Evolutionary conservation across 2,797 vertebrate species (phyloP).

Genomic region (Meda fulgida): DNA sequence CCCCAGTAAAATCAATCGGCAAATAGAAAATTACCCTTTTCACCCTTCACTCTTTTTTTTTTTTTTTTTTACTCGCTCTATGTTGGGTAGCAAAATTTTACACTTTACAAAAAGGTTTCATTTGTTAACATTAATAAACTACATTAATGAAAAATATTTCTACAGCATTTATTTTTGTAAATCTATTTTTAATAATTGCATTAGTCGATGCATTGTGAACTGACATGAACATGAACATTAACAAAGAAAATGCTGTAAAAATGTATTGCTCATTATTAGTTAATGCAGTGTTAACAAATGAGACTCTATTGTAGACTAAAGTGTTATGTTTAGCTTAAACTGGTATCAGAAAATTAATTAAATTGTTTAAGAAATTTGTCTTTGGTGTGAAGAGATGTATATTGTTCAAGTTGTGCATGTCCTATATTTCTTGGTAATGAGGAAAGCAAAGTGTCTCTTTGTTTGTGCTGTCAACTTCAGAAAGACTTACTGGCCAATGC

Average conservation of each 20-base stretch:
- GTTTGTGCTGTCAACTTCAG: constrained; percentile 1
- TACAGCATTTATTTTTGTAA: too few relatives aligned
- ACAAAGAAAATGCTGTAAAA: background rate
- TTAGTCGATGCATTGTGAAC: background rate
- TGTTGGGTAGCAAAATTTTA: background rate
- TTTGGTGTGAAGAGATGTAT: background rate
- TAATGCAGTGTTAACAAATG: background rate
- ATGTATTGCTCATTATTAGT: background rate
- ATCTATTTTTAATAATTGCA: background rate
- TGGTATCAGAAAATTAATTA: background rate
- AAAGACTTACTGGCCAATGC: constrained; percentile 10
- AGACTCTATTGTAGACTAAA: background rate
- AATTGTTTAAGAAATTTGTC: background rate
- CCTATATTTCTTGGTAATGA: background rate
- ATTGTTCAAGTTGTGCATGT: background rate
- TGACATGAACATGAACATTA: background rate
- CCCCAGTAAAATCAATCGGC: background rate
- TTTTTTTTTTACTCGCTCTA: background rate
- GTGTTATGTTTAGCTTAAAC: background rate
- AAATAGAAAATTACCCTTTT: background rate
- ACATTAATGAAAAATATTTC: background rate
- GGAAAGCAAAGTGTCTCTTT: background rate
- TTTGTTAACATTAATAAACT: background rate
- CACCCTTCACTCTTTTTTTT: background rate
- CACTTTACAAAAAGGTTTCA: background rate